Base-by-base conservation (phyloP, 2,113 vertebrate species). In the Balaenoptera acutorostrata region DNA sequence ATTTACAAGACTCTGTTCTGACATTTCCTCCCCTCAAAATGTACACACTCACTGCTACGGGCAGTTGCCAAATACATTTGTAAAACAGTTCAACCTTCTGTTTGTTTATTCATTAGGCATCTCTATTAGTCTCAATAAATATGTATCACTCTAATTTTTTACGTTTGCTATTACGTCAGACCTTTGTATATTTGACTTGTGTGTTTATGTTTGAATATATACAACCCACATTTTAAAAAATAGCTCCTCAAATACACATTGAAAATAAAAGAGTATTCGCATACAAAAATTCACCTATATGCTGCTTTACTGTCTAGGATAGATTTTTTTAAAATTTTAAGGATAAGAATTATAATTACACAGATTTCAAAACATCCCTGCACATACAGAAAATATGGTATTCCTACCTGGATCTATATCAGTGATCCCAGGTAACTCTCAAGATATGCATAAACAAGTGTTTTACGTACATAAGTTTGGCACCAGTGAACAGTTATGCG, bases 1-100 rank as follows among this genome's bases (percentile, higher is more conserved):
- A 99, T 99, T 99, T 99, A 99, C 99, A 98, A 99, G 99, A 98
- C 98, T 98, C 98, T 97, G 97, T 33, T 98, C 99, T 98, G 98
- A 98, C 99, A 99, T 98, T 98, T 98, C 97, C 98, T 98, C 98
- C 98, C 98, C 98, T 98, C 75, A 93, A 93, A 98, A 97, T 96
- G 97, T 98, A 98, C 97, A 98, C 96, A 98, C 93, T 97, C 97
- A 13, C 98, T 97, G 98, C 97, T 94, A 97, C 96, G 27, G 98
- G 98, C 92, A 96, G 97, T 98, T 97, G 98, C 98, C 98, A 97
- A 96, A 94, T 96, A 94, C 98, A 83, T 97, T 95, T 96, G 97
- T 96, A 90, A 97, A 98, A 96, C 97, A 95, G 98, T 88, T 97
- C 97, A 84, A 78, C 81, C 78, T 97, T 66, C 90, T 36, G 97